These are phyloP conservation scores for Fundulus diaphanus DNA, from an alignment of 2,797 vertebrate species.

Conservation along the genomic window DNA sequence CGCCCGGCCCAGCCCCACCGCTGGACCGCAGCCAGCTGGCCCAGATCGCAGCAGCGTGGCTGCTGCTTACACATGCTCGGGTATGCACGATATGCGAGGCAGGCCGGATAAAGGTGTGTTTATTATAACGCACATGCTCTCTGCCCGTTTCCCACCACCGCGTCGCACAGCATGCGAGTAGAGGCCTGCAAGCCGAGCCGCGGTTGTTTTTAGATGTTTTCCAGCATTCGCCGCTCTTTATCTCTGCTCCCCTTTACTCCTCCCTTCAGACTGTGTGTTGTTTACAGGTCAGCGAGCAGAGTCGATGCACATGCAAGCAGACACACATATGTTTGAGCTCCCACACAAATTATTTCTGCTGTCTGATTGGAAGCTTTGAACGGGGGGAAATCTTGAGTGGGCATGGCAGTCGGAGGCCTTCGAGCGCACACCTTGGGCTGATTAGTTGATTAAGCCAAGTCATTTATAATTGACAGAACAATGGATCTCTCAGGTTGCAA, in stretches of 20 bases:
- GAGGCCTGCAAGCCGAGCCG: slow-evolving; percentile 1
- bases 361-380: slow-evolving; percentile 20
- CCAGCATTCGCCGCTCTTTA: background rate
- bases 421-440: background rate
- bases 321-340: slow-evolving; percentile 57
- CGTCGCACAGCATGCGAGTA: background rate
- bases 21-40: slow-evolving; percentile 72
- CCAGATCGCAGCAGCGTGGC: slow-evolving; percentile 54
- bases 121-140: slow-evolving; percentile 33
- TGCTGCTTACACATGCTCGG: slow-evolving; percentile 56
- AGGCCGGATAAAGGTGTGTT: slow-evolving; percentile 47
- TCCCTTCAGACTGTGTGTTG: slow-evolving; percentile 23
- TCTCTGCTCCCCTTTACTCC: slow-evolving; percentile 38
- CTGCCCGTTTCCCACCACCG: background rate
- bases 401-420: background rate
- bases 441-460: background rate
- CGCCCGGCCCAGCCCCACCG: slow-evolving; percentile 53
- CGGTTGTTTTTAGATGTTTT: background rate
- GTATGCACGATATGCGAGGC: slow-evolving; percentile 61
- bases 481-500: background rate
- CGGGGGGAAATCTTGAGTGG: background rate
- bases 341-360: slow-evolving; percentile 59
- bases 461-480: background rate
- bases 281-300: slow-evolving; percentile 69
- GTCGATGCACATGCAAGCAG: slow-evolving; percentile 12